These are phyloP conservation scores for Protosalanx chinensis DNA, from an alignment of 2,797 vertebrate species.

Conservation along the genomic window DNA sequence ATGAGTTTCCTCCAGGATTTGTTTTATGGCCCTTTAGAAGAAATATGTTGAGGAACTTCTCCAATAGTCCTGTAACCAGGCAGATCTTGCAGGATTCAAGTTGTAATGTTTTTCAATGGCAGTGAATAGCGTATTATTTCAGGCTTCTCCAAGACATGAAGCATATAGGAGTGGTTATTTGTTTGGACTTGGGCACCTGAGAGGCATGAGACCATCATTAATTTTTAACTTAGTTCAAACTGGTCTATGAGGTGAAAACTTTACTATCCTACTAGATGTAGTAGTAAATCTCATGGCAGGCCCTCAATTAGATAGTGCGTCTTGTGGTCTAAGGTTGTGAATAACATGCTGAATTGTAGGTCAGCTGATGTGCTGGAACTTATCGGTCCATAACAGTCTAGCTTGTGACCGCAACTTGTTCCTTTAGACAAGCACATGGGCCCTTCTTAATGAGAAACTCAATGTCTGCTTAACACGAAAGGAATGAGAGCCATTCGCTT, in stretches of 20 bases:
- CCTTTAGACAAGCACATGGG: constrained; percentile 9
- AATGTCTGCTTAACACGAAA: constrained; percentile 52
- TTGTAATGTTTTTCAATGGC: too few species aligned
- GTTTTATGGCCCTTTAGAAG: too few species aligned
- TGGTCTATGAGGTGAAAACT: background rate
- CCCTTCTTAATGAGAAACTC: constrained; percentile 37
- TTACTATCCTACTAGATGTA: background rate
- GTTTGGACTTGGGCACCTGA: background rate
- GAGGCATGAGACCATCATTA: background rate
- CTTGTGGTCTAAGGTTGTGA: background rate
- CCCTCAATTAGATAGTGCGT: background rate
- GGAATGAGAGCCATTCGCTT: constrained; percentile 49
- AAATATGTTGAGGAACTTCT: too few species aligned
- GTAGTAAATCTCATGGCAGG: background rate
- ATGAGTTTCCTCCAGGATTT: too few species aligned
- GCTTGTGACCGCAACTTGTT: constrained; percentile 14
- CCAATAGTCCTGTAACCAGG: too few species aligned
- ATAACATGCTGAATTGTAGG: too few species aligned
- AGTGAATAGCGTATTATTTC: too few species aligned
- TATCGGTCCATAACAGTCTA: constrained; percentile 17
- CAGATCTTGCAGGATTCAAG: too few species aligned
- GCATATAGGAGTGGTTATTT: background rate
- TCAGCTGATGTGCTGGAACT: constrained; percentile 4
- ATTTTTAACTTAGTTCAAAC: background rate
- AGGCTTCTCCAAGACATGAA: too few species aligned